These are phyloP conservation scores for Sakesphorus luctuosus DNA, from an alignment of 2,113 vertebrate genomes.

Conservation along the genomic window DNA sequence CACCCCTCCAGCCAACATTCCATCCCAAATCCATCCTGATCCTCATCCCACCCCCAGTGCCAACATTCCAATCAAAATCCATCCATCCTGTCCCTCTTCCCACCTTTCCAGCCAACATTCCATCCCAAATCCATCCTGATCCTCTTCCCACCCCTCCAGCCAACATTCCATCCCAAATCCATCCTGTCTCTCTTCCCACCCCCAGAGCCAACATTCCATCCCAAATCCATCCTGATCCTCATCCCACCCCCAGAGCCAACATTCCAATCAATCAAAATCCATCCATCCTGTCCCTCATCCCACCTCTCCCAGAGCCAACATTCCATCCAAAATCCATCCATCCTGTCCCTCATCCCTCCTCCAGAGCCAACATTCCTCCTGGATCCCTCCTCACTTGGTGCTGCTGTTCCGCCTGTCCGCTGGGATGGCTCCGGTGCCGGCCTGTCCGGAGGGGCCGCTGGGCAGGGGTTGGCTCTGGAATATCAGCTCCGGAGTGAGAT, in stretches of 20 bases:
- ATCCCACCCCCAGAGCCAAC: no score
- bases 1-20: no score
- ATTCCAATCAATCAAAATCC: no score
- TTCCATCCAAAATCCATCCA: neutral
- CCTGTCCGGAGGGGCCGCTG: slow-evolving; percentile 67
- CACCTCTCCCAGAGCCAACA: neutral
- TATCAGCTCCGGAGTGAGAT: slow-evolving; percentile 91
- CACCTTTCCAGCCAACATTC: no score
- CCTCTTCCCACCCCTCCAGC: no score
- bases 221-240: no score
- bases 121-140: no score
- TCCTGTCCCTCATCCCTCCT: neutral
- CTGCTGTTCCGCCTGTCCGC: slow-evolving; percentile 90
- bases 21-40: neutral
- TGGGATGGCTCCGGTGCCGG: slow-evolving; percentile 49
- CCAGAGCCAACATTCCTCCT: neutral
- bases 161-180: neutral
- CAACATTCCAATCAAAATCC: neutral
- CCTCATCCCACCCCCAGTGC: no score
- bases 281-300: no score
- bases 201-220: no score
- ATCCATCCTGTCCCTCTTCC: no score
- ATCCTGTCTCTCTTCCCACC: no score
- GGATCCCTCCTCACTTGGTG: slow-evolving; percentile 80
- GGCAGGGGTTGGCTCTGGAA: slow-evolving; percentile 86